Conservation (phyloP, 2,113 vertebrate genomes). For the Chamaea fasciata region DNA sequence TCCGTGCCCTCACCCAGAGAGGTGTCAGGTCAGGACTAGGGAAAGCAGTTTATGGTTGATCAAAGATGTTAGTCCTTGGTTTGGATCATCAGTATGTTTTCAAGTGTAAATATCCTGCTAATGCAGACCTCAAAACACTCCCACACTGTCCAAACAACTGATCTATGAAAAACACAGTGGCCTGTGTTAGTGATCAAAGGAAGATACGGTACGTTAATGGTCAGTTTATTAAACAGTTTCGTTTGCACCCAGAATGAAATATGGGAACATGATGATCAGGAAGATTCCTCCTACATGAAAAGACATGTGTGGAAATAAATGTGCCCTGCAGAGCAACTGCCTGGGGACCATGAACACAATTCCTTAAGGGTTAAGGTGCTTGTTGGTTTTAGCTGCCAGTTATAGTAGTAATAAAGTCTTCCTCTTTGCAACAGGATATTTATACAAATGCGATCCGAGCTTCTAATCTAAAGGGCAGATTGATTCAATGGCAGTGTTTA, state of each 20-base stretch:
- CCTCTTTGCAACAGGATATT: constrained; percentile 61
- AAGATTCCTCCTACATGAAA: constrained; percentile 1
- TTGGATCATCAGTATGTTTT: constrained; percentile 44
- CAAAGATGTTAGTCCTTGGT: constrained; percentile 44
- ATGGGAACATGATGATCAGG: not conserved
- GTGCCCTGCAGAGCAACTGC: not conserved
- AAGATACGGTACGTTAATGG: constrained; percentile 32
- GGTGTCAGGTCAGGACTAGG: constrained; percentile 50
- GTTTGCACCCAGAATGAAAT: constrained; percentile 24
- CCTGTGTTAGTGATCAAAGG: constrained; percentile 61
- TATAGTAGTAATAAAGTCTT: constrained; percentile 32
- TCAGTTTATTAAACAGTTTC: constrained; percentile 53
- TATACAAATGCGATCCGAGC: constrained; percentile 39
- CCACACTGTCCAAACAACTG: constrained; percentile 58
- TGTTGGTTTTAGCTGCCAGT: constrained; percentile 9
- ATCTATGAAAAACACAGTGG: constrained; percentile 52
- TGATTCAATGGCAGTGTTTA: constrained; percentile 56
- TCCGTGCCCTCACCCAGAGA: constrained; percentile 8
- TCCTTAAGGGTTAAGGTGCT: constrained; percentile 23
- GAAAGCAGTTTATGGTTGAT: constrained; percentile 36
- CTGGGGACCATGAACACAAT: not conserved
- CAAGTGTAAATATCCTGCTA: constrained; percentile 67
- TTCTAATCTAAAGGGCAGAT: constrained; percentile 60
- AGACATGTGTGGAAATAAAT: not conserved
- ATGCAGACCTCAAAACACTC: constrained; percentile 36